Percentiles rank a stretch among this genome's conserved stretches.
Conservation (phyloP, 2,797 vertebrate genomes). For the Sylvilagus floridanus region DNA sequence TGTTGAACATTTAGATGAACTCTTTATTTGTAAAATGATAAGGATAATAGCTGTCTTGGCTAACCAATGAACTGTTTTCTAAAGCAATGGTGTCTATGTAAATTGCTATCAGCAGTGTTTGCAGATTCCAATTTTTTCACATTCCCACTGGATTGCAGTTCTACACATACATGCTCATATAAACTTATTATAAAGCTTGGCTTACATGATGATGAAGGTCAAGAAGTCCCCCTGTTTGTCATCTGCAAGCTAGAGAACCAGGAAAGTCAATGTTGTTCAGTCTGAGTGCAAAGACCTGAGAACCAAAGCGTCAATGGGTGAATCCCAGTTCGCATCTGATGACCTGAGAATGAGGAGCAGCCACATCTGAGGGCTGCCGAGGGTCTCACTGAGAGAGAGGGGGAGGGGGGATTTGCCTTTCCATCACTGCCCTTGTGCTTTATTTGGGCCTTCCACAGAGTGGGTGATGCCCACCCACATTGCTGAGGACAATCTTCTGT, state of each 20-base stretch:
- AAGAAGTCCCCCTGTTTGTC: neutral
- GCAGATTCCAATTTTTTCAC: neutral
- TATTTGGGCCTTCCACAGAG: neutral
- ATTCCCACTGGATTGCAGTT: neutral
- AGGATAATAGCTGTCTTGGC: neutral
- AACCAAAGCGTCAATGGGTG: neutral
- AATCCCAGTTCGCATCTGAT: neutral
- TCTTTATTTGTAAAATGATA: neutral
- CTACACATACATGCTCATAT: neutral
- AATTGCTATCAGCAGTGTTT: neutral
- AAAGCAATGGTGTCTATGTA: neutral
- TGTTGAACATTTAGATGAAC: conserved; percentile 35
- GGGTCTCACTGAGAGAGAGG: neutral
- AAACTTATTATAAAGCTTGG: neutral
- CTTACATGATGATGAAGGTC: neutral
- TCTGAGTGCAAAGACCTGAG: neutral
- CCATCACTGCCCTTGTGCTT: neutral
- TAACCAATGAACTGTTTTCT: conserved; percentile 17
- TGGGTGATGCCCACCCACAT: no score
- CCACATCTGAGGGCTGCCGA: neutral
- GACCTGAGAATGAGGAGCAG: neutral
- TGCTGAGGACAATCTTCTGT: neutral
- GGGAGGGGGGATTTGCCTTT: neutral
- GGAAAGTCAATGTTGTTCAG: neutral
- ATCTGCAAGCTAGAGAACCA: neutral